Percentiles rank a stretch among this genome's conserved stretches.
Conservation (phyloP, 2,113 vertebrate species). For the Sturnira hondurensis region DNA sequence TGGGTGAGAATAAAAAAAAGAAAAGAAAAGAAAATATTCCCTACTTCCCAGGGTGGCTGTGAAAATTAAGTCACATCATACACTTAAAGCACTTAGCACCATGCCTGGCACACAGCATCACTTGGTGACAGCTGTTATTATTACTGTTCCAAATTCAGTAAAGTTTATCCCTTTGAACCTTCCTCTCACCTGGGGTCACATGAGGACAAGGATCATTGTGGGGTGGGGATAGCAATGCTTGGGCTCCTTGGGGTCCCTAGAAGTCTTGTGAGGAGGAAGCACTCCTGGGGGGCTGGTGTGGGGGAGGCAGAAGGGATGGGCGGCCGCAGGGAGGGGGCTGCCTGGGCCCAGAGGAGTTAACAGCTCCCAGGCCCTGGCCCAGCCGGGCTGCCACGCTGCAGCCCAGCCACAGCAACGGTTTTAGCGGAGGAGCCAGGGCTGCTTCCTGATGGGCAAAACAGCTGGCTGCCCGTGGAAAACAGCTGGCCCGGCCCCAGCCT, state of each 20-base stretch:
- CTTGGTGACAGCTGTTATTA: not conserved
- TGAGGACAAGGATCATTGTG: slow-evolving; percentile 19
- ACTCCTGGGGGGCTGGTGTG: no score
- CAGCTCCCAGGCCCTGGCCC: slow-evolving; percentile 53
- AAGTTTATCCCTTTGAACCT: not conserved
- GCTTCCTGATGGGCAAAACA: slow-evolving; percentile 86
- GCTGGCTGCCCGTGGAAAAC: slow-evolving; percentile 69
- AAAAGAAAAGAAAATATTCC: not conserved
- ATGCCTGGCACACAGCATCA: not conserved
- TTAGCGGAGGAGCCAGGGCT: slow-evolving; percentile 49
- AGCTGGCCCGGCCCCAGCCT: slow-evolving; percentile 68
- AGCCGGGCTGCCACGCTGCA: slow-evolving; percentile 68
- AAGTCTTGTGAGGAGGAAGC: not conserved
- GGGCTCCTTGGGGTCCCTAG: not conserved
- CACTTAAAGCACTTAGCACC: not conserved
- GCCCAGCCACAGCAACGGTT: not conserved
- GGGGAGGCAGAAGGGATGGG: not conserved
- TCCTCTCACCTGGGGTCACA: slow-evolving; percentile 19
- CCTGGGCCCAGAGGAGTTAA: slow-evolving; percentile 68
- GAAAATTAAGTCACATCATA: not conserved
- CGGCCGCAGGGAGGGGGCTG: not conserved
- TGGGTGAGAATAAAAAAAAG: no score
- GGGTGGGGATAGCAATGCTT: not conserved
- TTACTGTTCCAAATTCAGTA: not conserved
- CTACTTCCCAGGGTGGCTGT: not conserved